Base-by-base conservation (phyloP, 2,113 vertebrate species). In the Puntigrus tetrazona region DNA sequence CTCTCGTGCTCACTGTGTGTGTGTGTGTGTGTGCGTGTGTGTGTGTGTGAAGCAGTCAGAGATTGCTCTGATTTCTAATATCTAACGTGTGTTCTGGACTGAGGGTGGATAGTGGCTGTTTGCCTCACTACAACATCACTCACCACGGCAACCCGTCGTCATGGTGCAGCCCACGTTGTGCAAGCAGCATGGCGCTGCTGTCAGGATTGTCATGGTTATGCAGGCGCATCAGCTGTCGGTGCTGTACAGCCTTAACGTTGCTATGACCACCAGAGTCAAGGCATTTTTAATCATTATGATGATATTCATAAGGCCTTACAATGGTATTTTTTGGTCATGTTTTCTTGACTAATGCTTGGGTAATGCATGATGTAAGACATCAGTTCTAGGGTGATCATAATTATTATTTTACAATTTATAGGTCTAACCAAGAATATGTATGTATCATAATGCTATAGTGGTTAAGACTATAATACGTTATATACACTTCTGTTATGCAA, bases 121-220 rank as follows among this genome's bases (percentile, higher is more conserved):
- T 61, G 38, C 74, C 61, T 43, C 83, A 65, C 72, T 75, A 81
- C 31, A 65, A 45, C 38, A 67, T 70, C 36, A 27, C 50, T 84
- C 78, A 22, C 63, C 78, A 45, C 18, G 38, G 78, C 59, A 81
- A 83, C 81, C 50, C 41, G 38, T 78, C 45, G 41, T 78, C 63
- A 52, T 18, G 14, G 45, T 50, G 14, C 84, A 83, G 63, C 81
- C 61, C 80, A 78, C 38, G 16, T n/a, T 31, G 76, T n/a, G 74
- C 47, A 5, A 25, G 41, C 73, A 50, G 75, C 50, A 78, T 59
- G 52, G 38, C 55, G 29, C 84, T 83, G 84, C 81, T 77, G 87
- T 75, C 74, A 86, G 84, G 67, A 73, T 89, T 74, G 78, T 75
- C 86, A 89, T 89, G 82, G 87, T 76, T 72, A 87, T 63, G 18